Base-by-base conservation (phyloP, 2,888 invertebrate genomes). In the Thecocarcelia acutangulata region DNA sequence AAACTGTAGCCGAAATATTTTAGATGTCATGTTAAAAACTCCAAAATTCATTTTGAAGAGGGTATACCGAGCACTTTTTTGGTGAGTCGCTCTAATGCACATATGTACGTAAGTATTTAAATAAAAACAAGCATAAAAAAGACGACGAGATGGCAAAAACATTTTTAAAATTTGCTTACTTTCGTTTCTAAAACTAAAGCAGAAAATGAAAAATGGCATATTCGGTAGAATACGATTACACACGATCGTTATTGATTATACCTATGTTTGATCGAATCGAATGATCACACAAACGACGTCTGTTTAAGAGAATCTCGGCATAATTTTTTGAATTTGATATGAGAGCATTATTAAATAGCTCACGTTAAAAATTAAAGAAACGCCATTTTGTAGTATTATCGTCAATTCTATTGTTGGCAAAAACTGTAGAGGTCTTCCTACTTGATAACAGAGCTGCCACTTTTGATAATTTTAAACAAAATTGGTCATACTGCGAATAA, bases 261-360 rank as follows among this genome's bases (percentile, higher is more conserved):
- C n/a, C n/a, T n/a, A 46, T 17, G 63, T 74, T 74, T 73, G 58
- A 61, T 74, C 24, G 37, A 74, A 64, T 44, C 78, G 61, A 68
- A 64, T 28, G 24, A 48, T 44, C 24, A 56, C 40, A 42, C 59
- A 21, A 50, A 28, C 61, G 64, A 54, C 17, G 19, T n/a, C 40
- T 33, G 46, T 17, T 52, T 28, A 58, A 21, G 50, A 61, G 33
- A 19, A 64, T 17, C 13, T 3, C 19, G 40, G 21, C 6, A 28
- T 12, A 46, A 24, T 46, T 1, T 15, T 15, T 50, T 15, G 15
- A 15, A n/a, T 44, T 21, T 8, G 9, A 33, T 33, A 33, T 33
- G 9, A 33, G 33, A 33, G 33, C 33, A 33, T 6, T 8, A n/a
- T n/a, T n/a, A n/a, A 33, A 33, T 8, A 6, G 33, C 9, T 33